phyloP scores from a whole-genome alignment of 2,113 vertebrate species.

The Halichoeres trimaculatus region DNA sequence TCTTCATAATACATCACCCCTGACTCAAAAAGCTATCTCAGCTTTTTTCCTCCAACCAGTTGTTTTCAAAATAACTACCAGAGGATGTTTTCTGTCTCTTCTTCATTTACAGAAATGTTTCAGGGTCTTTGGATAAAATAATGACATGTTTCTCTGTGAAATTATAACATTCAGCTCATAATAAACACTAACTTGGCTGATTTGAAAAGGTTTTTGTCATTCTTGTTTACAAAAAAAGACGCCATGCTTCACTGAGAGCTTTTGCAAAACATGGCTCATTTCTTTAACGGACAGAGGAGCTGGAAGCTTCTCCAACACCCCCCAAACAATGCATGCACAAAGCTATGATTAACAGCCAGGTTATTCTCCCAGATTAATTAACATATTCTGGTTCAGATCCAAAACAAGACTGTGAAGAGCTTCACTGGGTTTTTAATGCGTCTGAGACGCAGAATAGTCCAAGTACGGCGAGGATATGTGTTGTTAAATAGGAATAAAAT shows the following conservation, averaged over 20 bases:
- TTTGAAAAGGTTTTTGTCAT: not conserved
- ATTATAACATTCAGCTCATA: not conserved
- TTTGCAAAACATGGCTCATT: slow-evolving; percentile 32
- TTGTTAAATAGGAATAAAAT: slow-evolving; percentile 71
- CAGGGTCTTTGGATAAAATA: no score
- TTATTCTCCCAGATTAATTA: slow-evolving; percentile 52
- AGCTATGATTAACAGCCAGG: slow-evolving; percentile 64
- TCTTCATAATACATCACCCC: no score
- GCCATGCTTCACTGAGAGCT: slow-evolving; percentile 14
- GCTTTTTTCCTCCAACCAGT: no score
- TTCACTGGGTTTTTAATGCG: slow-evolving; percentile 50
- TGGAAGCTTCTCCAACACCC: slow-evolving; percentile 23
- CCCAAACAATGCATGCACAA: slow-evolving; percentile 24
- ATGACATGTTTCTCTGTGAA: not conserved
- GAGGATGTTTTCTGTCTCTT: no score
- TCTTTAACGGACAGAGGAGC: slow-evolving; percentile 19
- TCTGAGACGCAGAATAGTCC: slow-evolving; percentile 37
- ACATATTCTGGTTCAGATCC: slow-evolving; percentile 52
- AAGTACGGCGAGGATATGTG: slow-evolving; percentile 49
- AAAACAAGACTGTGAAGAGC: slow-evolving; percentile 52
- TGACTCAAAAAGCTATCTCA: no score
- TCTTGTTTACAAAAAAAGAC: rapidly evolving
- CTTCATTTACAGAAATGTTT: no score
- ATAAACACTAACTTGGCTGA: not conserved
- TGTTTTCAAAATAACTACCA: no score